Percentiles rank a stretch among this genome's conserved stretches.
Evolutionary conservation across 2,113 vertebrate genomes (phyloP).

Genomic region (Gopherus flavomarginatus): DNA sequence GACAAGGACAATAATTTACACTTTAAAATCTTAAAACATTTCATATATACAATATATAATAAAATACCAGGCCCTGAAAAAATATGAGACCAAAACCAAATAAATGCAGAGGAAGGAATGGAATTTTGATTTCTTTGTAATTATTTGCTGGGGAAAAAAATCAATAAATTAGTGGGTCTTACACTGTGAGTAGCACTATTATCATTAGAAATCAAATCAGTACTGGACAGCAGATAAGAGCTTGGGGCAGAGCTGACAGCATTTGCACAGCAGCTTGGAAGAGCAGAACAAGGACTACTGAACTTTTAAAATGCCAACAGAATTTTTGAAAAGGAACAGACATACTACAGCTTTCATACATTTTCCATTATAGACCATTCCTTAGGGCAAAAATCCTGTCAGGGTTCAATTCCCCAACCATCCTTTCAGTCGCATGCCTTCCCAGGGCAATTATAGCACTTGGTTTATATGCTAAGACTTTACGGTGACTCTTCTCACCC

Average conservation of each 20-base stretch:
- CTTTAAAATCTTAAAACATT: background rate
- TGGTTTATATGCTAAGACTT: background rate
- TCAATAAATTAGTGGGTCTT: background rate
- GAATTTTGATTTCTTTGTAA: conserved; percentile 34
- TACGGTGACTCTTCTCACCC: background rate
- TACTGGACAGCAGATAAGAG: conserved; percentile 27
- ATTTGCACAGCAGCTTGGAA: background rate
- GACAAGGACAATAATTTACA: background rate
- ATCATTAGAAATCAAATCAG: conserved; percentile 39
- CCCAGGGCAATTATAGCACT: background rate
- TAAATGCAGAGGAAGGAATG: background rate
- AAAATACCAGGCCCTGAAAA: background rate
- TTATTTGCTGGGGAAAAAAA: background rate
- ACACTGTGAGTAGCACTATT: background rate
- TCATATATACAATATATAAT: background rate
- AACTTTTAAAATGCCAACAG: background rate
- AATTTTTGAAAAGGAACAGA: background rate
- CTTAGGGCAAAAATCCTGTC: background rate
- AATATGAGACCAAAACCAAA: background rate
- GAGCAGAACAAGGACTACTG: background rate
- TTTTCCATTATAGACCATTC: background rate
- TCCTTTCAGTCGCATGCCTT: fast-evolving
- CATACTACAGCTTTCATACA: background rate
- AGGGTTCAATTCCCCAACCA: background rate
- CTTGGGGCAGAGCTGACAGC: background rate